A percentile compares a stretch with the other conserved stretches of the same genome.
Conservation (phyloP, 2,797 vertebrate genomes). For the Tadarida brasiliensis region DNA sequence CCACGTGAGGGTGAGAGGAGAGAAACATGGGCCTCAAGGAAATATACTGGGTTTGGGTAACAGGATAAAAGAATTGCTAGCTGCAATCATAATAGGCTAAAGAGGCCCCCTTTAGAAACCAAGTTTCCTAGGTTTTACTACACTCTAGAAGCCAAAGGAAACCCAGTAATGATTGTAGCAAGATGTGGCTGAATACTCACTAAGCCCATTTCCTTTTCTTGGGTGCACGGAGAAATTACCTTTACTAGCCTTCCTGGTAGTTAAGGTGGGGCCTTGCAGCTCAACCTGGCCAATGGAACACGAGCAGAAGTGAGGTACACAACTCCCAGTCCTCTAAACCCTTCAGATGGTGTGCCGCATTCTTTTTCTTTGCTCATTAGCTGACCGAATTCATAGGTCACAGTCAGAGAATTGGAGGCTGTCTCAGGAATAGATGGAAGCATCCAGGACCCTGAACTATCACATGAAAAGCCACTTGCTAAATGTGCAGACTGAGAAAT, state of each 20-base stretch:
- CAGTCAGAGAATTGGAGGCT: not conserved
- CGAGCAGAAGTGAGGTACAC: rapidly evolving
- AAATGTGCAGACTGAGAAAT: not conserved
- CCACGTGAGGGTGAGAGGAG: not conserved
- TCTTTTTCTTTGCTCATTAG: not conserved
- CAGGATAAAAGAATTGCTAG: not conserved
- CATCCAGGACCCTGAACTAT: not conserved
- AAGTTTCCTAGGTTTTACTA: not conserved
- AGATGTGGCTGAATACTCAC: not conserved
- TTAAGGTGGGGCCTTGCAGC: not conserved
- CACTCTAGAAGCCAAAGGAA: not conserved
- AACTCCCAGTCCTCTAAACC: not conserved
- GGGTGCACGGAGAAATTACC: not conserved
- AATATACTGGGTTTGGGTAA: not conserved
- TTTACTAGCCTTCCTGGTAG: not conserved
- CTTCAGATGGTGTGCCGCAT: not conserved
- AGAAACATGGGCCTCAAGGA: not conserved
- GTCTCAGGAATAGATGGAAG: not conserved
- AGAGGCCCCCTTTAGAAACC: not conserved
- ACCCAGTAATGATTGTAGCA: not conserved
- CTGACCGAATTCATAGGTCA: not conserved
- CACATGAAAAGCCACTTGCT: not conserved
- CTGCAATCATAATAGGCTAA: not conserved
- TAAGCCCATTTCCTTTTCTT: not conserved
- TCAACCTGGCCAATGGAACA: not conserved